A percentile compares a stretch with the other conserved stretches of the same genome.
Conservation (phyloP, 2,113 vertebrate genomes). For the Anguilla japonica region DNA sequence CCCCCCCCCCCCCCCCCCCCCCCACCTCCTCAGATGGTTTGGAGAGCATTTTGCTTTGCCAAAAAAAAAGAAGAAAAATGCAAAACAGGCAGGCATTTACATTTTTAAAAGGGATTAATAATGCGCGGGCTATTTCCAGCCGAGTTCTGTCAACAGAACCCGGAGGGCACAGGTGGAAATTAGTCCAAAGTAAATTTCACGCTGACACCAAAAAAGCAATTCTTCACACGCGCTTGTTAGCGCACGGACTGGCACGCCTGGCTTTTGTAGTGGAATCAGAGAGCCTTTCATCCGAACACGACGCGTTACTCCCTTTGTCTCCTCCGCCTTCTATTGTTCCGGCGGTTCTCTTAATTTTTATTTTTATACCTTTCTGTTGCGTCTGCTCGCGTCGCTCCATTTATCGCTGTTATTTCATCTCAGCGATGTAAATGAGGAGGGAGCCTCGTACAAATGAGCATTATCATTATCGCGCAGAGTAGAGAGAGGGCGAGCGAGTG, state of each 20-base stretch:
- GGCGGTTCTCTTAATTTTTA: neutral
- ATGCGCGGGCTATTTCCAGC: neutral
- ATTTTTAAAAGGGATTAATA: neutral
- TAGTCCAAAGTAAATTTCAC: neutral
- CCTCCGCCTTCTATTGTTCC: neutral
- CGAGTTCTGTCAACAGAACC: neutral
- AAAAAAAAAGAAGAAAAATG: neutral
- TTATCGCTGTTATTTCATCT: neutral
- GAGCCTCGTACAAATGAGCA: neutral
- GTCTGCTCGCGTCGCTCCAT: neutral
- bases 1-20: too few species aligned
- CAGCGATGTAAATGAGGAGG: neutral
- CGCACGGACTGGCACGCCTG: too few species aligned
- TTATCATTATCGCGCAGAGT: neutral
- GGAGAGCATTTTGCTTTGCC: neutral
- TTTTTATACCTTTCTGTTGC: neutral
- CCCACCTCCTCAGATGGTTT: neutral
- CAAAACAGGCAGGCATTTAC: neutral
- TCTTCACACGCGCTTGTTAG: neutral
- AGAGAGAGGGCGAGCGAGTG: neutral
- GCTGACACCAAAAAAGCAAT: neutral
- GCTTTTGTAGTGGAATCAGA: neutral
- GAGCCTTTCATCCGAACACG: neutral
- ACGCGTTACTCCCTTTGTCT: neutral
- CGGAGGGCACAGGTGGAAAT: neutral